These are phyloP conservation scores for Oxytorus armatus DNA, from an alignment of 2,888 invertebrate genomes.

Conservation along the genomic window DNA sequence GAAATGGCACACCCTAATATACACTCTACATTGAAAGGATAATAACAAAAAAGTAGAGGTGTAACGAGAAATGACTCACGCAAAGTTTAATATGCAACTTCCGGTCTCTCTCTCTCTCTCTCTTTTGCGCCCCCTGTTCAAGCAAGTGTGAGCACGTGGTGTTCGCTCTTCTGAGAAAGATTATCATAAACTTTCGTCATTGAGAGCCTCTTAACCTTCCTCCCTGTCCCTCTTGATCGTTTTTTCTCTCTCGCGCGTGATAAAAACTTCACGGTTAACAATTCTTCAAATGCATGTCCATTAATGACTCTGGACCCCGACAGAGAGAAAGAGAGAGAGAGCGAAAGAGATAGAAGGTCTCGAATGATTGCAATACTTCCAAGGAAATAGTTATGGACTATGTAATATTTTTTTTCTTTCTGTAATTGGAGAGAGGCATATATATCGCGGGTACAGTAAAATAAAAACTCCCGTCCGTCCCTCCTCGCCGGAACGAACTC, in stretches of 20 bases:
- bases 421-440: constrained; percentile 34
- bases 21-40: constrained; percentile 8
- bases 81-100: constrained; percentile 54
- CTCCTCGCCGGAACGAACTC: constrained; percentile 3
- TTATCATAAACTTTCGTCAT: constrained; percentile 63
- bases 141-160: constrained; percentile 70
- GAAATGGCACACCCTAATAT: too few relatives aligned
- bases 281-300: constrained; percentile 63
- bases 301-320: too few relatives aligned
- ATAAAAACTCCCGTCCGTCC: constrained; percentile 19
- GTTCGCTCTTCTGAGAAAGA: constrained; percentile 64
- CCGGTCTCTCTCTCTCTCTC: constrained; percentile 54
- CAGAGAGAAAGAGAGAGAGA: too few relatives aligned
- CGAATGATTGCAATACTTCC: constrained; percentile 61
- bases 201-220: constrained; percentile 49
- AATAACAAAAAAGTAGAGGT: constrained; percentile 9
- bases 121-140: constrained; percentile 22
- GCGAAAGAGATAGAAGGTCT: constrained; percentile 39
- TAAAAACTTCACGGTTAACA: constrained; percentile 55
- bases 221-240: neutral
- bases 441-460: constrained; percentile 30
- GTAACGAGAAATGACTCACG: constrained; percentile 51
- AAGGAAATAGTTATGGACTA: constrained; percentile 61
- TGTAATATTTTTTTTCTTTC: constrained; percentile 24
- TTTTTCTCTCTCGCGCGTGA: constrained; percentile 19